Percentiles rank a stretch among this genome's conserved stretches.
Conservation (phyloP, 2,888 invertebrate species). For the Synanthedon vespiformis region DNA sequence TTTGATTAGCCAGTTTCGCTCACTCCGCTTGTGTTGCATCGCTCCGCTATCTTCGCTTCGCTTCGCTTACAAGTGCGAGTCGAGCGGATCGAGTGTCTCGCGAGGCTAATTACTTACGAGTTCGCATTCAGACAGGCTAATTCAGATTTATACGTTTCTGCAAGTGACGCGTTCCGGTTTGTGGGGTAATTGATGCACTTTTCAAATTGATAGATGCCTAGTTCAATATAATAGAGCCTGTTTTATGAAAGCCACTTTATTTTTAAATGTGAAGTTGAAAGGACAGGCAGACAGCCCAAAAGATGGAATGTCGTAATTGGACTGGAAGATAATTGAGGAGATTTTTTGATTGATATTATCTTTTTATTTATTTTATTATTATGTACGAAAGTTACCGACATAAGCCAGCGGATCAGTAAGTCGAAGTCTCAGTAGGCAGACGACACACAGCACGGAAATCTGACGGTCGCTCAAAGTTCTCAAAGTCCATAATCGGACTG, state of each 20-base stretch:
- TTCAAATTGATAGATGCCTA: background rate
- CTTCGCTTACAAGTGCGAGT: slow-evolving; percentile 58
- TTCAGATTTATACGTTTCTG: slow-evolving; percentile 60
- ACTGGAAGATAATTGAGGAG: too few species aligned
- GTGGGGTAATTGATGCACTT: background rate
- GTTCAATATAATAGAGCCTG: too few species aligned
- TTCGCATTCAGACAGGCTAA: slow-evolving; percentile 62
- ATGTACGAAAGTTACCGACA: too few species aligned
- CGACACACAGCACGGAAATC: too few species aligned
- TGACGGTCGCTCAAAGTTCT: too few species aligned
- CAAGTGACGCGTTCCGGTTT: slow-evolving; percentile 33
- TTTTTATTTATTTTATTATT: too few species aligned
- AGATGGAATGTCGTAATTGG: too few species aligned
- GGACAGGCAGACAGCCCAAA: background rate
- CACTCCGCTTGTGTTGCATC: slow-evolving; percentile 45
- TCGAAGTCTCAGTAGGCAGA: too few species aligned
- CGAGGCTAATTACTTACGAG: slow-evolving; percentile 69
- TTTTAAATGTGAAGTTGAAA: background rate
- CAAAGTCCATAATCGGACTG: too few species aligned
- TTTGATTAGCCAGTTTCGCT: slow-evolving; percentile 70
- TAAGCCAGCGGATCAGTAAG: too few species aligned
- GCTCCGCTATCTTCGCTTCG: slow-evolving; percentile 60
- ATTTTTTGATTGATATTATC: too few species aligned
- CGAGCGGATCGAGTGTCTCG: slow-evolving; percentile 61
- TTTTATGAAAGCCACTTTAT: too few species aligned